These are phyloP conservation scores for Bubalus kerabau DNA, from an alignment of 2,113 vertebrate genomes.

Conservation along the genomic window DNA sequence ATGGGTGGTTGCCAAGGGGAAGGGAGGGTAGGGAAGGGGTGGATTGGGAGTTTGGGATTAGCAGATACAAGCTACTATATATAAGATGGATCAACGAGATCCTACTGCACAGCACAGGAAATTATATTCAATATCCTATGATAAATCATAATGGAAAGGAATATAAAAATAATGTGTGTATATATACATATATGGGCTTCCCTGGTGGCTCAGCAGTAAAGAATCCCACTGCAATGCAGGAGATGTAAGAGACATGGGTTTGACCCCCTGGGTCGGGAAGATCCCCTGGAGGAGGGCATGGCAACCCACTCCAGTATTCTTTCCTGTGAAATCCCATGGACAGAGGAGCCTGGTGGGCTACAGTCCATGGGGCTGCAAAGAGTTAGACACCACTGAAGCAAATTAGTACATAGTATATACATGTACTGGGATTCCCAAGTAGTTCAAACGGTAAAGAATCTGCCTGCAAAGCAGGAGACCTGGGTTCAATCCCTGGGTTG, in stretches of 20 bases:
- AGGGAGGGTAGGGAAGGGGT: not conserved
- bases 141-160: not conserved
- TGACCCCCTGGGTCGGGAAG: not conserved
- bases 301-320: not conserved
- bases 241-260: not conserved
- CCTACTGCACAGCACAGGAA: not conserved
- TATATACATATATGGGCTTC: not conserved
- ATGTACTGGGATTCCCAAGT: not conserved
- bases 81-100: not conserved
- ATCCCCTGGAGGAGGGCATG: not conserved
- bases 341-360: not conserved
- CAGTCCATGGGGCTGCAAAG: not conserved
- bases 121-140: not conserved
- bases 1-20: not conserved
- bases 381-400: not conserved
- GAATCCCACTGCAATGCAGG: not conserved
- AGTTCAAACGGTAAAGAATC: not conserved
- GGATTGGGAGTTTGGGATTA: not conserved
- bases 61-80: not conserved
- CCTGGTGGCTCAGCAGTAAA: not conserved
- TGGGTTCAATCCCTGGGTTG: not conserved
- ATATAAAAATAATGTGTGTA: not conserved
- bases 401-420: not conserved
- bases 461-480: not conserved
- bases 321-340: not conserved